These are phyloP conservation scores for Lithophane semibrunnea DNA, from an alignment of 2,888 invertebrate species.

Conservation along the genomic window DNA sequence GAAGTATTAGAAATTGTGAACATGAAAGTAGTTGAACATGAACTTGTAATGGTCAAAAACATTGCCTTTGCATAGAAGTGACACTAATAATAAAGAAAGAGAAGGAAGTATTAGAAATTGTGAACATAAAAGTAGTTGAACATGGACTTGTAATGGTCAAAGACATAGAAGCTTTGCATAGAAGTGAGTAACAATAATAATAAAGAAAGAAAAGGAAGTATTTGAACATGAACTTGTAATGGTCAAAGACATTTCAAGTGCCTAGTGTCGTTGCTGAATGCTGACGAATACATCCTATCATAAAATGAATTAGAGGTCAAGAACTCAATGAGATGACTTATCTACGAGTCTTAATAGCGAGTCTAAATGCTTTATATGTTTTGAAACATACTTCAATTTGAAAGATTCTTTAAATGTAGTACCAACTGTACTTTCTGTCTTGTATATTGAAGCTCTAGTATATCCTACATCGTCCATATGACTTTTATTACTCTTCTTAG, in stretches of 20 bases:
- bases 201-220: background rate
- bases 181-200: background rate
- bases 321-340: slow-evolving; percentile 1
- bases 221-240: background rate
- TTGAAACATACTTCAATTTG: background rate
- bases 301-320: slow-evolving; percentile 18
- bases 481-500: background rate
- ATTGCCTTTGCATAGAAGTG: accelerated
- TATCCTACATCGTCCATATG: background rate
- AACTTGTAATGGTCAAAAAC: background rate
- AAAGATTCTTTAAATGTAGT: background rate
- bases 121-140: background rate
- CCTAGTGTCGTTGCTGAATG: slow-evolving; percentile 2
- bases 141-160: slow-evolving; percentile 1
- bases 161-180: background rate
- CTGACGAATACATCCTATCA: background rate
- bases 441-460: background rate
- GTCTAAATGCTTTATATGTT: background rate
- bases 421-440: background rate
- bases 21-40: background rate
- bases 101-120: background rate
- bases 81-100: background rate
- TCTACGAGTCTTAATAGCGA: background rate
- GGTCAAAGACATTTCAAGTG: slow-evolving; percentile 1
- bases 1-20: background rate